Evolutionary conservation across 2,888 invertebrate species (phyloP).

Genomic region (Pegoplata infirma): DNA sequence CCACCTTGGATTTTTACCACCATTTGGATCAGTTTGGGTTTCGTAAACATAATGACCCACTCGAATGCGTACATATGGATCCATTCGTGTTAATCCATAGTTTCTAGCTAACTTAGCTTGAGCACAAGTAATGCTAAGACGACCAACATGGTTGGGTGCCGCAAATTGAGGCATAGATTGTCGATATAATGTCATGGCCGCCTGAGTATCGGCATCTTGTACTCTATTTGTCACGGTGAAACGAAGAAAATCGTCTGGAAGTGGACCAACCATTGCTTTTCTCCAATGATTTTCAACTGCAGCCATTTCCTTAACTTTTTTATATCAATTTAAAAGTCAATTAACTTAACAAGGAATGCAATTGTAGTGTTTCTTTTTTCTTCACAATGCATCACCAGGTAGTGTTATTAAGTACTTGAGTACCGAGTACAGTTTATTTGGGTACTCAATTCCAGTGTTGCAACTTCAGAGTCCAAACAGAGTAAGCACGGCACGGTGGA

Average conservation of each 20-base stretch:
- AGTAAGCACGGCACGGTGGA: too few species aligned
- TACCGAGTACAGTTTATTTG: too few species aligned
- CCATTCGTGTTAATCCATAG: constrained; percentile 97
- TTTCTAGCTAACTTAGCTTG: constrained; percentile 96
- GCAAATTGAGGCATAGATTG: constrained; percentile 70
- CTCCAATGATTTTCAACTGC: too few species aligned
- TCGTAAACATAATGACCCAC: constrained; percentile 97
- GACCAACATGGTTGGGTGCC: constrained; percentile 79
- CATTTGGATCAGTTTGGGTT: constrained; percentile 96
- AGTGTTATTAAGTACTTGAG: too few species aligned
- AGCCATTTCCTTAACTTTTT: too few species aligned
- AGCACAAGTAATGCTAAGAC: constrained; percentile 90
- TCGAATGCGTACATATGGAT: constrained; percentile 94
- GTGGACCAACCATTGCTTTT: constrained; percentile 67
- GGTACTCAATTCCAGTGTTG: too few species aligned
- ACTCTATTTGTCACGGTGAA: constrained; percentile 68
- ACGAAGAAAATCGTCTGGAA: constrained; percentile 72
- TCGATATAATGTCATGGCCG: constrained; percentile 71
- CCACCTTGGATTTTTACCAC: constrained; percentile 97
- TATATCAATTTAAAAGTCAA: too few species aligned
- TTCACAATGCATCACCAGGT: too few species aligned
- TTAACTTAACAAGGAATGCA: too few species aligned
- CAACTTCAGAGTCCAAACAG: too few species aligned
- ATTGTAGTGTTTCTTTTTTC: too few species aligned
- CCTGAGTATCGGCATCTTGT: constrained; percentile 70